Percentiles rank a stretch among this genome's conserved stretches.
These are phyloP conservation scores for Hoplostethus atlanticus DNA, from an alignment of 2,797 vertebrate species.

Conservation along the genomic window DNA sequence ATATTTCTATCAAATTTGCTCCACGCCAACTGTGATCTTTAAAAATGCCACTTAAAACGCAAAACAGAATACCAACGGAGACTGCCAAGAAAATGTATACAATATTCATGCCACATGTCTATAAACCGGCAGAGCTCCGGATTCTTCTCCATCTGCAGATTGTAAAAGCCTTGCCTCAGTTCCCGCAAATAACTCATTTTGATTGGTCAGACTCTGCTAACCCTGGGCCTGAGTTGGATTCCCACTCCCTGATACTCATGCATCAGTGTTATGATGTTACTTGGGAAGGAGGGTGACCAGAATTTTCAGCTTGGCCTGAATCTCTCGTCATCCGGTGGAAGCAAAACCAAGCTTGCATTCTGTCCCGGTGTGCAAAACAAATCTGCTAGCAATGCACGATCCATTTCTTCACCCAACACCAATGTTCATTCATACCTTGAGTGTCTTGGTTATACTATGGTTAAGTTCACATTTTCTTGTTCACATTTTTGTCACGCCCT, in stretches of 20 bases:
- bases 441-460: too few species aligned
- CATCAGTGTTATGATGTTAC: slow-evolving; percentile 42
- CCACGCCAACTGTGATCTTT: not conserved
- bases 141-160: slow-evolving; percentile 11
- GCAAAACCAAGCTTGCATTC: not conserved
- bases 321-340: not conserved
- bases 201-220: slow-evolving; percentile 35
- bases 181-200: slow-evolving; percentile 38
- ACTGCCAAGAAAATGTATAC: not conserved
- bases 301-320: not conserved
- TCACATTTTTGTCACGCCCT: too few species aligned
- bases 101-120: slow-evolving; percentile 1
- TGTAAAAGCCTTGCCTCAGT: slow-evolving; percentile 24
- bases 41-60: not conserved
- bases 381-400: too few species aligned
- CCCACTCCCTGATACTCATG: slow-evolving; percentile 29
- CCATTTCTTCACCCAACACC: too few species aligned
- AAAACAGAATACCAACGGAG: not conserved
- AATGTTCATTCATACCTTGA: too few species aligned
- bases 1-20: too few species aligned
- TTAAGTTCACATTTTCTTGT: too few species aligned
- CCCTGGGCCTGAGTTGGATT: slow-evolving; percentile 31
- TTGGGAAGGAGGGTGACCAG: not conserved
- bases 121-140: slow-evolving; percentile 6
- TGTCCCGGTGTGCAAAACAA: too few species aligned